Percentiles rank a stretch among this genome's conserved stretches.
phyloP scores from a whole-genome alignment of 2,797 vertebrate genomes.

The Ceyx erithaca region DNA sequence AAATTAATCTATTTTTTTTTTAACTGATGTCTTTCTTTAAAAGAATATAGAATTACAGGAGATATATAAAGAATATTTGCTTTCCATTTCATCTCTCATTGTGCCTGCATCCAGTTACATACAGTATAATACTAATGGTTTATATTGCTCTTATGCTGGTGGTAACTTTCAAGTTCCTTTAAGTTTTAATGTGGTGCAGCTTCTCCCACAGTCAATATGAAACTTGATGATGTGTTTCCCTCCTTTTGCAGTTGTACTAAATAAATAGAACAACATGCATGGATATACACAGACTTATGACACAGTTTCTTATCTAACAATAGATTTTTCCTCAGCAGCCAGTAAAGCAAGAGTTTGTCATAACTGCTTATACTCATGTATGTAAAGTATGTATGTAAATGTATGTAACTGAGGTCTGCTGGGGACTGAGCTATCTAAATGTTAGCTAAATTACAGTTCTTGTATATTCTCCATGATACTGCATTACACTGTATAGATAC shows the following conservation, averaged over 20 bases:
- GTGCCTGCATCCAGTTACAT: background rate
- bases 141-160: background rate
- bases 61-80: background rate
- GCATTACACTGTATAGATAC: background rate
- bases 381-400: background rate
- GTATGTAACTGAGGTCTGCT: background rate
- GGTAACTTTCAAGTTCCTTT: background rate
- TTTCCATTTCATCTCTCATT: background rate
- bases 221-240: background rate
- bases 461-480: background rate
- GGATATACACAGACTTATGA: background rate
- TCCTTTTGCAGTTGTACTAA: background rate
- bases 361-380: background rate
- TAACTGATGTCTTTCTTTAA: background rate
- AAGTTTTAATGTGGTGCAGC: background rate
- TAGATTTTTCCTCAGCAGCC: background rate
- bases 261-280: background rate
- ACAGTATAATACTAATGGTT: too few relatives aligned
- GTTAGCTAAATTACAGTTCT: background rate
- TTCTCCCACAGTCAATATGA: background rate
- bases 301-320: background rate
- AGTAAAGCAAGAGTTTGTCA: background rate
- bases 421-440: background rate
- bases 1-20: constrained; percentile 9
- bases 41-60: background rate